phyloP scores from a whole-genome alignment of 2,797 vertebrate genomes.

The Pseudocheirus occidentalis region DNA sequence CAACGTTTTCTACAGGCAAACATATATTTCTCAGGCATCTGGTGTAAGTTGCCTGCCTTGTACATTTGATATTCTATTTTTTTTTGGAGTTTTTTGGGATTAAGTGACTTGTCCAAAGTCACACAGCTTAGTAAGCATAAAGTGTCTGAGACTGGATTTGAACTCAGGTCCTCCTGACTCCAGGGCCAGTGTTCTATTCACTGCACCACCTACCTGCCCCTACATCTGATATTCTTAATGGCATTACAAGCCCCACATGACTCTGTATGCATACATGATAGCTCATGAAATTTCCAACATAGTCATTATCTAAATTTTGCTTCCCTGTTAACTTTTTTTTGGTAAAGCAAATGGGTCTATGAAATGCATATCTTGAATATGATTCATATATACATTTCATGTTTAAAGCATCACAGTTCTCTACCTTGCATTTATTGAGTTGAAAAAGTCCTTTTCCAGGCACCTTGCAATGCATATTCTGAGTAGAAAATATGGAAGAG shows the following conservation, averaged over 20 bases:
- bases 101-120: no score
- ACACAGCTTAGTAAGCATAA: no score
- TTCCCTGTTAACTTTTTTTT: constrained; percentile 48
- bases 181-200: no score
- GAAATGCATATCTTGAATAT: constrained; percentile 42
- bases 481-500: constrained; percentile 51
- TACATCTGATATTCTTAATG: background rate
- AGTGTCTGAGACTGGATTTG: no score
- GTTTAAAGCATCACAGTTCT: background rate
- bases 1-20: background rate
- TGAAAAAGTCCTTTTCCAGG: constrained; percentile 64
- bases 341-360: background rate
- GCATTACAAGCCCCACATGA: background rate
- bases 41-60: background rate
- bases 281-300: background rate
- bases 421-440: constrained; percentile 52
- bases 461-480: constrained; percentile 65
- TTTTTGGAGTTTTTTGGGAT: no score
- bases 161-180: no score
- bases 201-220: background rate
- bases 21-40: background rate
- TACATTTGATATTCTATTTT: background rate
- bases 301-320: background rate
- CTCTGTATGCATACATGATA: background rate
- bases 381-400: constrained; percentile 30